Conservation (phyloP, 2,113 vertebrate genomes). For the Callorhinus ursinus region DNA sequence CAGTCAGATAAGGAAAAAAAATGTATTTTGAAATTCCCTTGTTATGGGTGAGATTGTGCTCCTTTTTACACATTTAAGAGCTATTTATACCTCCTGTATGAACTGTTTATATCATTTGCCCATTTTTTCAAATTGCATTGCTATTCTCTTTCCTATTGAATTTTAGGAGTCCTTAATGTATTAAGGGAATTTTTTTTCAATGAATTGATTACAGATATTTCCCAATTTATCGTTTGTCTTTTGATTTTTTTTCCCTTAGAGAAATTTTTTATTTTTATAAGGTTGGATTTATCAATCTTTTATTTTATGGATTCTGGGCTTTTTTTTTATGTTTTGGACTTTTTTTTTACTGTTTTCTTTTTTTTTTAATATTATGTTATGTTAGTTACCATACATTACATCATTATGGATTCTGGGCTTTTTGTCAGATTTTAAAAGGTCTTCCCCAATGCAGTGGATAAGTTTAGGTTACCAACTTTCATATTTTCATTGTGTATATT, state of each 20-base stretch:
- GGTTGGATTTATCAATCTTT: neutral
- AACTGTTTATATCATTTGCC: neutral
- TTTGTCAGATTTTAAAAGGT: neutral
- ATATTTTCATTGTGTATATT: neutral
- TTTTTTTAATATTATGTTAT: no score
- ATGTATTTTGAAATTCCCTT: neutral
- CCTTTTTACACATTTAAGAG: neutral
- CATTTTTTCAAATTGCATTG: neutral
- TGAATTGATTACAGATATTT: neutral
- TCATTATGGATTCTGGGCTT: neutral
- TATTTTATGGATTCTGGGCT: slow-evolving; percentile 7
- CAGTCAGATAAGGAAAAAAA: slow-evolving; percentile 5
- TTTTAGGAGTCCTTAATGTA: neutral
- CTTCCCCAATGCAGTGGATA: neutral
- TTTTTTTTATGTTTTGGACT: no score
- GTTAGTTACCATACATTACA: no score
- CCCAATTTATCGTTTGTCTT: neutral
- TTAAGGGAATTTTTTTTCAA: neutral
- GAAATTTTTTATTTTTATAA: neutral
- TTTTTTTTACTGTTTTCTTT: no score
- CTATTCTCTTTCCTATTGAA: neutral
- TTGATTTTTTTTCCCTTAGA: neutral
- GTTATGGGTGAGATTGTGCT: neutral
- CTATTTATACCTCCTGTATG: neutral
- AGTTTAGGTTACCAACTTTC: neutral